Evolutionary conservation across 2,797 vertebrate species (phyloP).

Genomic region (Melanotaenia trifasciata): DNA sequence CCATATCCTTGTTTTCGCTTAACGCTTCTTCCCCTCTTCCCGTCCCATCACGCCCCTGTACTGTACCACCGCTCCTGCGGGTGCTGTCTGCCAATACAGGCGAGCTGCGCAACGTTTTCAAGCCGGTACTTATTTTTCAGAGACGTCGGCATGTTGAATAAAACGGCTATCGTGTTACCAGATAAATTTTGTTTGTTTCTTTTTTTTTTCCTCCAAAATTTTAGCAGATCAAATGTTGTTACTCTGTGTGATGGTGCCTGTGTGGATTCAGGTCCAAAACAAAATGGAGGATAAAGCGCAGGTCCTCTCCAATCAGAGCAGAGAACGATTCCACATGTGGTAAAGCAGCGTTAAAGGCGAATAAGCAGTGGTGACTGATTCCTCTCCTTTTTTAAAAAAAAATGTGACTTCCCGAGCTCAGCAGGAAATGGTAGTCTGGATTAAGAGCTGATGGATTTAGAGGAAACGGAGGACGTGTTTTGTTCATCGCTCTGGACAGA

Average conservation of each 20-base stretch:
- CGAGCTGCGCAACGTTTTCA: slow-evolving; percentile 18
- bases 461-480: slow-evolving; percentile 39
- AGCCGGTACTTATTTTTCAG: slow-evolving; percentile 28
- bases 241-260: slow-evolving; percentile 60
- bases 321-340: slow-evolving; percentile 48
- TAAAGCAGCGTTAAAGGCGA: slow-evolving; percentile 7
- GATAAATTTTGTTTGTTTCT: slow-evolving; percentile 9
- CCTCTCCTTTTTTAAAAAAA: neutral
- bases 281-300: slow-evolving; percentile 78
- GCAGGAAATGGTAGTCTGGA: slow-evolving; percentile 23
- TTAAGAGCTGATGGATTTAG: slow-evolving; percentile 16
- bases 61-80: slow-evolving; percentile 31
- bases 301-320: slow-evolving; percentile 65
- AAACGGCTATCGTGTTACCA: slow-evolving; percentile 52
- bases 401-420: slow-evolving; percentile 14
- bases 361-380: slow-evolving; percentile 23
- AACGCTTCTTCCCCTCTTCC: slow-evolving; percentile 56
- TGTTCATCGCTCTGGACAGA: slow-evolving; percentile 36
- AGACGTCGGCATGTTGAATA: slow-evolving; percentile 20
- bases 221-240: slow-evolving; percentile 49
- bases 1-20: slow-evolving; percentile 66
- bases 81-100: slow-evolving; percentile 31
- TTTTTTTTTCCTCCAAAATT: slow-evolving; percentile 21
- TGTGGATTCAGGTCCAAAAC: slow-evolving; percentile 76
- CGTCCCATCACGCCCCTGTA: slow-evolving; percentile 46